A percentile compares a stretch with the other conserved stretches of the same genome.
phyloP scores from a whole-genome alignment of 2,113 vertebrate genomes.

The Brachirus orientalis region DNA sequence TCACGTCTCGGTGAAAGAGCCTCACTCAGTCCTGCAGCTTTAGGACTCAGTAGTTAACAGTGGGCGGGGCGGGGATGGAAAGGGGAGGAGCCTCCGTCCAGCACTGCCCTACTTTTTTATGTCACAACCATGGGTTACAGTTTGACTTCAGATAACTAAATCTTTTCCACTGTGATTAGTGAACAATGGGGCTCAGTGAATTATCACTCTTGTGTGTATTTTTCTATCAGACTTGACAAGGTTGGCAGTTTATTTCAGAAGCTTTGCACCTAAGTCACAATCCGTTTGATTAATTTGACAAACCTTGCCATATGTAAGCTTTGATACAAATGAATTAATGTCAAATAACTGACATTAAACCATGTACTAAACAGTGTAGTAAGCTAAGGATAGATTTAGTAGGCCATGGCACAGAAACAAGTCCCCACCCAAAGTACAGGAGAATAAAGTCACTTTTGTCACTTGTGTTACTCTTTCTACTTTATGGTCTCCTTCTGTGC shows the following conservation, averaged over 20 bases:
- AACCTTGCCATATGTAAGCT: too few relatives aligned
- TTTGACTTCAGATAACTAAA: constrained; percentile 29
- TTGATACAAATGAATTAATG: too few relatives aligned
- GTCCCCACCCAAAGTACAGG: too few relatives aligned
- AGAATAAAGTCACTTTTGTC: too few relatives aligned
- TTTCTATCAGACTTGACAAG: constrained; percentile 1
- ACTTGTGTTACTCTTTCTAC: too few relatives aligned
- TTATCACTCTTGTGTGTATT: constrained; percentile 23
- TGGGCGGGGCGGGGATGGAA: neutral
- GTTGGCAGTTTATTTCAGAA: neutral
- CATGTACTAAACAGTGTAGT: too few relatives aligned
- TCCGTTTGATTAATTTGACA: neutral
- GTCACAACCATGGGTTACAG: constrained; percentile 18
- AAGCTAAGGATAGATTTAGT: too few relatives aligned
- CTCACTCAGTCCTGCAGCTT: constrained; percentile 10
- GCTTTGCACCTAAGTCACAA: neutral
- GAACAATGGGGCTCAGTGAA: constrained; percentile 33
- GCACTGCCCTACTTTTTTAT: neutral
- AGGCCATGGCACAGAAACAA: too few relatives aligned
- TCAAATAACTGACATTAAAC: too few relatives aligned
- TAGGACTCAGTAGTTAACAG: constrained; percentile 7
- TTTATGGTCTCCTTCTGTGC: too few relatives aligned
- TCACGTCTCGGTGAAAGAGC: constrained; percentile 41
- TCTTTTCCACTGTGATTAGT: constrained; percentile 15
- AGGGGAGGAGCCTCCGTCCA: neutral